A percentile compares a stretch with the other conserved stretches of the same genome.
These are phyloP conservation scores for Drosophila koepferae DNA, from an alignment of 2,888 invertebrate species.

Conservation along the genomic window DNA sequence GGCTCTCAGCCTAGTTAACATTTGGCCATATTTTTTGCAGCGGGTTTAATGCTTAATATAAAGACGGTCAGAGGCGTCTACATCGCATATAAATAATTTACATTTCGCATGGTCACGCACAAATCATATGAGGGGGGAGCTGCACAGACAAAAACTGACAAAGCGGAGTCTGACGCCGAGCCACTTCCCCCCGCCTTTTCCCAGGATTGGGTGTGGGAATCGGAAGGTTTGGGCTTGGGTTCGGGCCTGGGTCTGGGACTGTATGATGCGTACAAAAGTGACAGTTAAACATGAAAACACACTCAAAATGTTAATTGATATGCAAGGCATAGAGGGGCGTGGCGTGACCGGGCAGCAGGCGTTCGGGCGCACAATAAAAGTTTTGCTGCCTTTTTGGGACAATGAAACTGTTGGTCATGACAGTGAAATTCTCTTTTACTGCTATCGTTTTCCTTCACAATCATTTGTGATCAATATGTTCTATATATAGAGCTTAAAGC, in stretches of 20 bases:
- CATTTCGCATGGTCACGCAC: slow-evolving; percentile 77
- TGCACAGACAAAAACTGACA: slow-evolving; percentile 22
- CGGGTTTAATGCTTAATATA: slow-evolving; percentile 38
- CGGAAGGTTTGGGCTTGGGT: slow-evolving; percentile 27
- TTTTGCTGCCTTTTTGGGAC: slow-evolving; percentile 12
- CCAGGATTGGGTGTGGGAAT: slow-evolving; percentile 27
- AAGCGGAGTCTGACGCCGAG: slow-evolving; percentile 4
- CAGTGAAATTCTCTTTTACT: slow-evolving; percentile 22
- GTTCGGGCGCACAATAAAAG: slow-evolving; percentile 11
- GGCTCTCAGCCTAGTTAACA: slow-evolving; percentile 40
- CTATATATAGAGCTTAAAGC: neutral
- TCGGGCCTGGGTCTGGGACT: slow-evolving; percentile 26
- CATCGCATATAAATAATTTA: slow-evolving; percentile 62
- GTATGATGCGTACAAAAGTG: slow-evolving; percentile 72
- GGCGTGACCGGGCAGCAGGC: neutral
- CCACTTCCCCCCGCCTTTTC: neutral
- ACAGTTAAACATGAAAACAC: slow-evolving; percentile 74
- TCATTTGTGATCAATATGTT: slow-evolving; percentile 9
- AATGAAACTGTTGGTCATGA: slow-evolving; percentile 30
- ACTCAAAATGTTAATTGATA: slow-evolving; percentile 75
- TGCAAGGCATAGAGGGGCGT: slow-evolving; percentile 28
- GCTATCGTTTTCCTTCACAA: slow-evolving; percentile 12
- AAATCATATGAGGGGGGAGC: slow-evolving; percentile 57
- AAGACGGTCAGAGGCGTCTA: slow-evolving; percentile 4
- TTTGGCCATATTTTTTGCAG: slow-evolving; percentile 32